Evolutionary conservation across 2,113 vertebrate species (phyloP), one percentile per base, ranked within the genome.

Genomic region (Trachemys scripta): DNA sequence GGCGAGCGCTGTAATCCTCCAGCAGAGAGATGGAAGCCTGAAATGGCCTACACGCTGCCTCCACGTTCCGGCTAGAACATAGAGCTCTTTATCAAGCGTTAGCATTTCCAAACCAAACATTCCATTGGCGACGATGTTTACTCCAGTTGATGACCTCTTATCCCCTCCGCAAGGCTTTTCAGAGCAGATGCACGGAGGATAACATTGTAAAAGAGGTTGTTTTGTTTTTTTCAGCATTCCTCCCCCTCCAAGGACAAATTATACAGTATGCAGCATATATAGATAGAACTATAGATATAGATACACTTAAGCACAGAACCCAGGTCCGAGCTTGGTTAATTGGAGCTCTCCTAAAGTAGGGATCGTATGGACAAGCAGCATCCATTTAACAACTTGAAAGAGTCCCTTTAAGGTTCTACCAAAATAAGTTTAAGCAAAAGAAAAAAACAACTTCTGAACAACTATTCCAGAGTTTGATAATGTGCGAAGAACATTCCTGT

Each of bases 291-390:
- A 24, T 59, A 69, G 65, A 5, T 87, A 82, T 51, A 87, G 16
- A 16, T 62, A 84, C 45, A 72, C 72, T 54, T 87, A 96, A 97
- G 97, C 98, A 97, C 98, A 98, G 95, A 94, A 81, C 94, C 76
- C 17, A 82, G 81, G 57, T 93, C 85, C 69, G 89, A 90, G 81
- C 72, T 87, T 25, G 86, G 86, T 80, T 80, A 0, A 62, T 51
- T 62, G 57, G 42, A 76, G n/a, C 62, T 49, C 54, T 49, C 84
- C 78, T 51, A 25, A 56, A 35, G 2, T 8, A 35, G 4, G 82
- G 79, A 82, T 89, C 62, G 17, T 25, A 22, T 49, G 56, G 95
- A 76, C 56, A 47, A 85, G 94, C 53, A 85, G 42, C 76, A 87
- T 17, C 84, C 84, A 24, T 93, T 82, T 51, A 93, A 90, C 88